These are phyloP conservation scores for Cyrtonyx montezumae DNA, from an alignment of 2,113 vertebrate genomes.

Conservation along the genomic window DNA sequence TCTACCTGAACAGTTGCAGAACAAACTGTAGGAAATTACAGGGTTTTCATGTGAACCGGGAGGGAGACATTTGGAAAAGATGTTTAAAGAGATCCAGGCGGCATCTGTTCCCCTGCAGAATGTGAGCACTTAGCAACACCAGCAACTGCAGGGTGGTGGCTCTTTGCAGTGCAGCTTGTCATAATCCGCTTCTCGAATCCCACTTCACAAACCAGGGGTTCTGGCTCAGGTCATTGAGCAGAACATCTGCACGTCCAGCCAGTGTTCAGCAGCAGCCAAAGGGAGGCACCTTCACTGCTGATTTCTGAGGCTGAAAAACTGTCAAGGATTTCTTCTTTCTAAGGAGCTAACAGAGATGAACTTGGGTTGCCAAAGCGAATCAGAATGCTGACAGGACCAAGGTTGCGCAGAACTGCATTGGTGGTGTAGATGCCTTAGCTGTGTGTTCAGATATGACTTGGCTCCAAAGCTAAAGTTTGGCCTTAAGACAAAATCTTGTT, in stretches of 20 bases:
- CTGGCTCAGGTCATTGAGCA: background rate
- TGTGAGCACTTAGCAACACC: background rate
- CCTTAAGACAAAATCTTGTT: background rate
- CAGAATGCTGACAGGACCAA: background rate
- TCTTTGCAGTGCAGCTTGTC: background rate
- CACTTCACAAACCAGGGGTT: background rate
- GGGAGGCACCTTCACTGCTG: background rate
- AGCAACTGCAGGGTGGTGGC: background rate
- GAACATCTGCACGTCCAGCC: background rate
- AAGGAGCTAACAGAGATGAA: background rate
- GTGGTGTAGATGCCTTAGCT: fast-evolving
- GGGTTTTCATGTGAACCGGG: background rate
- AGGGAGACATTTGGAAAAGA: background rate
- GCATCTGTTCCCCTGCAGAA: background rate
- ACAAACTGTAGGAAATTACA: background rate
- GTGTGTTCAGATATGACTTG: background rate
- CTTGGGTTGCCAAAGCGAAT: background rate
- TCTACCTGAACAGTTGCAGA: background rate
- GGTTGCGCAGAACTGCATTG: background rate
- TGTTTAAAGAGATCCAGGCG: background rate
- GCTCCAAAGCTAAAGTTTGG: background rate
- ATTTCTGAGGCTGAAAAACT: background rate
- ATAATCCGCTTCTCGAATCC: background rate
- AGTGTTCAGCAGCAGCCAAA: background rate
- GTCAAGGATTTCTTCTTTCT: background rate